Percentiles rank a stretch among this genome's conserved stretches.
Evolutionary conservation across 2,888 invertebrate species (phyloP).

Genomic region (Lepidochrysops patricia): DNA sequence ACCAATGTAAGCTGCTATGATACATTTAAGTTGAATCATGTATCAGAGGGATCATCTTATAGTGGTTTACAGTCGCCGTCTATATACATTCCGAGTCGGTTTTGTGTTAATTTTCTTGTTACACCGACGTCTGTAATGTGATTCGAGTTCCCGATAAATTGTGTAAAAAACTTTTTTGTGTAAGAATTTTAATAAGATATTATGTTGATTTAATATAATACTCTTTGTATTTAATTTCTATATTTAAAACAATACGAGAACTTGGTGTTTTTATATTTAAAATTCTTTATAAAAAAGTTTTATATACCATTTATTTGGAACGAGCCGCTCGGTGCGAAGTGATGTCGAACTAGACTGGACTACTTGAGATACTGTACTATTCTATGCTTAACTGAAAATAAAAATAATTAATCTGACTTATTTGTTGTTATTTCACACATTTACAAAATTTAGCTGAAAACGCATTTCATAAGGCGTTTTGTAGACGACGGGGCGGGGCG

Average conservation of each 20-base stretch:
- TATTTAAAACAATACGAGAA: neutral
- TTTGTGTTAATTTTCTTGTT: neutral
- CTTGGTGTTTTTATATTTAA: neutral
- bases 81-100: neutral
- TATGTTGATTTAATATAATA: neutral
- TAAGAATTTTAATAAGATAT: neutral
- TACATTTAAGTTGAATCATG: neutral
- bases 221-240: neutral
- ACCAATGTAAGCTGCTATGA: neutral
- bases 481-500: neutral
- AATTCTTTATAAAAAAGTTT: neutral
- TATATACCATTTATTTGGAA: slow-evolving; percentile 30
- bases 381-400: slow-evolving; percentile 74
- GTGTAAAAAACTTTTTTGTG: neutral
- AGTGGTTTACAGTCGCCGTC: neutral
- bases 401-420: slow-evolving; percentile 57
- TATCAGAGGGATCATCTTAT: neutral
- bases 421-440: slow-evolving; percentile 27
- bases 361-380: slow-evolving; percentile 67
- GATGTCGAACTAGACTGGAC: slow-evolving; percentile 59
- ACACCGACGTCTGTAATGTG: neutral
- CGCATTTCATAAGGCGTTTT: too few relatives aligned
- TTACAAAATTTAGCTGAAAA: too few relatives aligned
- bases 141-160: neutral
- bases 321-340: slow-evolving; percentile 45